Evolutionary conservation across 1,140 invertebrate genomes (phyloP), one percentile per base, ranked within the genome.

Genomic region (Drosophila lini): DNA sequence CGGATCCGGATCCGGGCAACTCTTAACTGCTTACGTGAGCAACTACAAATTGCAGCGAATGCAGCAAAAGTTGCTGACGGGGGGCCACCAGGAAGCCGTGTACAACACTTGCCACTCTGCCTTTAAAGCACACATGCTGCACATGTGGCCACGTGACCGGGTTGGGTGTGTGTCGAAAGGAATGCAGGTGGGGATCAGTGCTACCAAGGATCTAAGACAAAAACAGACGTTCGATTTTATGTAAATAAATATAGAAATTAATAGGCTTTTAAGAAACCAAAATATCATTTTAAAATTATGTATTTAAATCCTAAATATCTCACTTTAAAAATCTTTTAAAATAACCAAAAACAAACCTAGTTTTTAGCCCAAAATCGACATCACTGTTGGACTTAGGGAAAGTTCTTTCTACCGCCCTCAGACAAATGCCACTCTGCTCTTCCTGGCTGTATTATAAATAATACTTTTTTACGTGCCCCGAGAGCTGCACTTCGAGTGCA

Each of bases 1-100:
- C 16, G 13, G 34, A 13, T 38, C 52, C 50, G 52, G 34, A 55
- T 41, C 34, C 48, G 50, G 65, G 40, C 62, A 67, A 78, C 78
- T 74, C 53, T 67, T 77, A 82, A 74, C 83, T 73, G 82, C 75
- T 80, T 76, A 82, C 75, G 75, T 86, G 75, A 65, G 79, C 80
- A 60, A 42, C 70, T 74, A 53, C 79, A 77, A 88, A 86, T 81
- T 73, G 75, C 61, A 62, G 70, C 41, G 63, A 58, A 48, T 59
- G 47, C 25, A 28, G 60, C 67, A 83, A 78, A 74, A 79, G 67
- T 63, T 77, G 63, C 56, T 69, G 62, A 77, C 59, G 80, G 48
- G 48, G 60, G 69, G 52, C 19, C 69, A 67, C 69, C 44, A 38
- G 38, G 45, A 48, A 57, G 50, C 50, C 36, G 36, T 47, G 60